A percentile compares a stretch with the other conserved stretches of the same genome.
phyloP scores from a whole-genome alignment of 2,113 vertebrate species.

The Oreocharis arfaki region DNA sequence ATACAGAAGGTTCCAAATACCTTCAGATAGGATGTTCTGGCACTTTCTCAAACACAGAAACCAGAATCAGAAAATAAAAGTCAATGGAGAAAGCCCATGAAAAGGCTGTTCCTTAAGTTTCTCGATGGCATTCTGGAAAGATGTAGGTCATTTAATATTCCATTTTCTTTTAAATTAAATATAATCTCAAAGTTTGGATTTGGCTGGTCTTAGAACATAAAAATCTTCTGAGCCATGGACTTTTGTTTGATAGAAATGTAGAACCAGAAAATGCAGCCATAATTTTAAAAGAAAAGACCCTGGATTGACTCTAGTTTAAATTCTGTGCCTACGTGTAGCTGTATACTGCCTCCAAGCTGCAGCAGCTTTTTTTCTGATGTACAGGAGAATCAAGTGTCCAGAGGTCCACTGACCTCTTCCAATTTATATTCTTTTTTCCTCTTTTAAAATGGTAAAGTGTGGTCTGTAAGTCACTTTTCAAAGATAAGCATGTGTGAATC shows the following conservation, averaged over 20 bases:
- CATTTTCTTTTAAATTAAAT: background rate
- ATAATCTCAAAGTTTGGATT: background rate
- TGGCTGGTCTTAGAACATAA: background rate
- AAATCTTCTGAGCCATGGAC: background rate
- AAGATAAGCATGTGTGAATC: constrained; percentile 17
- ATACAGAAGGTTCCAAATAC: background rate
- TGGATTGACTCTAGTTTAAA: background rate
- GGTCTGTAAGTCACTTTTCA: constrained; percentile 12
- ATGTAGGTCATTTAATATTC: background rate
- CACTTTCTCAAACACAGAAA: background rate
- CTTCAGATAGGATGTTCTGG: background rate
- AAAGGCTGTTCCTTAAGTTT: background rate
- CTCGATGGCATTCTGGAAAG: background rate
- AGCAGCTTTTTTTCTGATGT: background rate
- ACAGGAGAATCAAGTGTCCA: background rate
- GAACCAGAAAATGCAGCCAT: background rate
- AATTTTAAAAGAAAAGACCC: background rate
- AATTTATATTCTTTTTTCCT: background rate
- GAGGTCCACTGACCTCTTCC: background rate
- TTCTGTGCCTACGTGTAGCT: background rate
- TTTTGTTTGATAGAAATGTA: background rate
- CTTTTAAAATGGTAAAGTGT: background rate
- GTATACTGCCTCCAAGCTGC: constrained; percentile 5
- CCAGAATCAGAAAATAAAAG: background rate
- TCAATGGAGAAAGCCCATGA: background rate